phyloP scores from a whole-genome alignment of 92 coral and sea anemone genomes.

The Porites cylindrica region DNA sequence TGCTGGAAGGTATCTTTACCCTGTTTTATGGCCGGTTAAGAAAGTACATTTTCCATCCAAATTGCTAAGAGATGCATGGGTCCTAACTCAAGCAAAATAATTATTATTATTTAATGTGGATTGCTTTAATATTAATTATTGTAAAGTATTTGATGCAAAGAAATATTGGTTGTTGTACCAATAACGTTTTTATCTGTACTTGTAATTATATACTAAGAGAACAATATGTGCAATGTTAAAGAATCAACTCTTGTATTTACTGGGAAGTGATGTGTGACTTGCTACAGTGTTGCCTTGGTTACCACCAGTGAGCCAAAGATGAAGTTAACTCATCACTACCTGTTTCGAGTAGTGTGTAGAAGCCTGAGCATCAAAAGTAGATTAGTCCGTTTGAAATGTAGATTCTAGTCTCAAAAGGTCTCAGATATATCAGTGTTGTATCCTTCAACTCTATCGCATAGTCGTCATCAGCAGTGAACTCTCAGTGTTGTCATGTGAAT shows the following conservation, averaged over 20 bases:
- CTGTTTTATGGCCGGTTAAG: neutral
- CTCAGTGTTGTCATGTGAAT: too few species aligned
- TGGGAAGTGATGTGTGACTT: neutral
- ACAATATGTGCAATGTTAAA: neutral
- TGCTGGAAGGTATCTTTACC: slow-evolving; percentile 10
- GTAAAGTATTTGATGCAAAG: slow-evolving; percentile 15
- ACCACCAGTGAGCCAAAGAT: too few species aligned
- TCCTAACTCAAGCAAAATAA: slow-evolving; percentile 6
- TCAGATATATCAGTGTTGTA: too few species aligned
- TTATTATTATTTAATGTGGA: slow-evolving; percentile 47
- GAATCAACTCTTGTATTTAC: slow-evolving; percentile 3
- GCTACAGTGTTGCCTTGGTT: too few species aligned
- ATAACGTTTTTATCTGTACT: slow-evolving; percentile 34
- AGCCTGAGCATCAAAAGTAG: too few species aligned
- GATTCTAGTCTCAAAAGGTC: too few species aligned
- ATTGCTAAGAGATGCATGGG: neutral
- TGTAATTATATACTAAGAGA: slow-evolving; percentile 21
- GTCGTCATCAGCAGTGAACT: too few species aligned
- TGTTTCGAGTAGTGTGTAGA: too few species aligned
- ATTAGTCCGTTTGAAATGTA: too few species aligned
- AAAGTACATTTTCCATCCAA: neutral
- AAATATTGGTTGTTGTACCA: slow-evolving; percentile 16
- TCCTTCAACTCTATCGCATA: too few species aligned
- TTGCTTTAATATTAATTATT: slow-evolving; percentile 26
- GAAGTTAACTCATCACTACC: too few species aligned